phyloP scores from a whole-genome alignment of 2,888 invertebrate genomes.

The Frankliniella intonsa region DNA sequence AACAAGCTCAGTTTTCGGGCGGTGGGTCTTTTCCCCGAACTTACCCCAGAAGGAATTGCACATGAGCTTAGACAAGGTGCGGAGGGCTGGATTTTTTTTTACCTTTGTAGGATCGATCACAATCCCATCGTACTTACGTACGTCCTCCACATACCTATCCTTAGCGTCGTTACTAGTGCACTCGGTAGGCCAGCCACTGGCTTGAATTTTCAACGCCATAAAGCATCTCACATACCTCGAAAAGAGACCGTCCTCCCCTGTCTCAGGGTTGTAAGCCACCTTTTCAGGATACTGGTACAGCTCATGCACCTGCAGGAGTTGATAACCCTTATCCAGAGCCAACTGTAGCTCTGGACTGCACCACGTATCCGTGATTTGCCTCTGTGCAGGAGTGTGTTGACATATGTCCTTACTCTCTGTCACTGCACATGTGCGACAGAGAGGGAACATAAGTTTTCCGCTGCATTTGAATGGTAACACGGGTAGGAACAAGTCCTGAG shows the following conservation, averaged over 20 bases:
- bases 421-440: too few species aligned
- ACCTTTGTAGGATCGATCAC: not conserved
- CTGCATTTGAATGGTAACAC: conserved; percentile 39
- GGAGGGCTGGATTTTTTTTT: not conserved
- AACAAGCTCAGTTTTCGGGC: not conserved
- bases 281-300: too few species aligned
- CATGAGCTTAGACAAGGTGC: not conserved
- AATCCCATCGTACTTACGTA: not conserved
- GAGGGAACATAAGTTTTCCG: conserved; percentile 41
- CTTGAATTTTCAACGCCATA: not conserved
- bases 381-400: conserved; percentile 37
- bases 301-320: too few species aligned
- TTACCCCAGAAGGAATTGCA: not conserved
- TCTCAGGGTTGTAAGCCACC: too few species aligned
- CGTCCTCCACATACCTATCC: not conserved
- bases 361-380: too few species aligned
- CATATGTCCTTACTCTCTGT: conserved; percentile 39
- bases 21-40: not conserved
- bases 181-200: not conserved
- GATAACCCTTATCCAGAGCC: too few species aligned
- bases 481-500: conserved; percentile 32
- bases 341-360: too few species aligned
- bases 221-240: not conserved
- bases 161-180: not conserved
- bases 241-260: too few species aligned